Conservation (phyloP, 2,888 invertebrate species). For the Oligia strigilis region DNA sequence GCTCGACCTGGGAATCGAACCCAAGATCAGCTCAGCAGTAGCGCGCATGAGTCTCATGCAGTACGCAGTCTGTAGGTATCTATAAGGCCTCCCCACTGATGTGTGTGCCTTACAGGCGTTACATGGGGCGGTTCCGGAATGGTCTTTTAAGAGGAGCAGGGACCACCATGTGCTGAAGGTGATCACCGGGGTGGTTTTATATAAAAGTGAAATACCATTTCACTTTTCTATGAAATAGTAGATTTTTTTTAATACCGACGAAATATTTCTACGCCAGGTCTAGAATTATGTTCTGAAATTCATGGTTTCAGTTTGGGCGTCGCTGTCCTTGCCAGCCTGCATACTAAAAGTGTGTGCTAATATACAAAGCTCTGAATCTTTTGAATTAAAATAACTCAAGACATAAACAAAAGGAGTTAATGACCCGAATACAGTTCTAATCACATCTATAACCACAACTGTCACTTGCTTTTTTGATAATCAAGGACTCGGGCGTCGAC, state of each 20-base stretch:
- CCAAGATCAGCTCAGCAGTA: background rate
- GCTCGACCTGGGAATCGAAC: background rate
- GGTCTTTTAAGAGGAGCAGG: too few species aligned
- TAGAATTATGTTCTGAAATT: background rate
- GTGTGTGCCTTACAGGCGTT: too few species aligned
- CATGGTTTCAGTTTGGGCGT: background rate
- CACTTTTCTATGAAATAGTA: too few species aligned
- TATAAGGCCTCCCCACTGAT: too few species aligned
- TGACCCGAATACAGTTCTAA: slow-evolving; percentile 62
- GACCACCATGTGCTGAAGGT: too few species aligned
- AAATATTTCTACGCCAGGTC: background rate
- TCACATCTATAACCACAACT: slow-evolving; percentile 70
- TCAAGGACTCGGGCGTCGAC: slow-evolving; percentile 75
- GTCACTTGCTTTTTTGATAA: slow-evolving; percentile 79
- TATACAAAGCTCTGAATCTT: background rate
- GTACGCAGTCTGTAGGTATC: background rate
- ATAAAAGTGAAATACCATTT: too few species aligned
- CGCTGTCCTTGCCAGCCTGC: background rate
- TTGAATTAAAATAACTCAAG: slow-evolving; percentile 15
- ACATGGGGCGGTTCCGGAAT: too few species aligned
- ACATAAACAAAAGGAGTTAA: slow-evolving; percentile 59
- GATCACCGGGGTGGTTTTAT: too few species aligned
- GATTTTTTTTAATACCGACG: too few species aligned
- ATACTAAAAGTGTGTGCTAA: background rate
- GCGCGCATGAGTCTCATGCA: too few species aligned